Base-by-base conservation (phyloP, 2,888 invertebrate species). In the Dryococelus australis region DNA sequence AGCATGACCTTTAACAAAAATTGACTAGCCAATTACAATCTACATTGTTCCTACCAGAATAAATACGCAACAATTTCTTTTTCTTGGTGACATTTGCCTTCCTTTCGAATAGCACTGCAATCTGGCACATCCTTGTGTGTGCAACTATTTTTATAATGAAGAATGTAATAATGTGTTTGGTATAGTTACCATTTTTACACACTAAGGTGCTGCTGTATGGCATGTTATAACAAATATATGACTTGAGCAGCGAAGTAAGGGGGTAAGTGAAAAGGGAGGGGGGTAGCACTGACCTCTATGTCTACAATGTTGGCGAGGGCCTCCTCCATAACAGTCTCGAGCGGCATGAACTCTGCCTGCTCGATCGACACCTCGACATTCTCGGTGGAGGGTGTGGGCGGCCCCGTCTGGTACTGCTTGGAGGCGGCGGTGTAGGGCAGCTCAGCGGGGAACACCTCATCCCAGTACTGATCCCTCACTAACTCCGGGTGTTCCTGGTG, bases 371-470 rank as follows among this genome's bases (percentile, higher is more conserved):
- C 90, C 85, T 89, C 89, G 9, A 91, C 89, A 35, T 90, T 88
- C 43, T 90, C 90, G 12, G 91, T 90, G 0, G 93, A 93, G 13
- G 93, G 93, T 89, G 92, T 92, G 86, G 93, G 93, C 43, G 93
- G 93, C 53, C 93, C 92, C 47, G 92, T 92, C 86, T 92, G 92
- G 88, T 92, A 93, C 83, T 92, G 91, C 88, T 92, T 91, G 0
- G 94, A 92, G 0, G 93, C 94, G 53, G 92, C 93, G 0, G 94
- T 93, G 90, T 93, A 92, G 1, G 93, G 93, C 20, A 93, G 90
- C 87, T 92, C 92, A 12, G 90, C 90, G 0, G 92, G 92, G 47
- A 92, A 90, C 47, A 92, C 90, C 87, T 92, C 91, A 88, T 93
- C 92, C 93, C 93, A 93, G 89, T 92, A 92, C 87, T 92, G 92